These are phyloP conservation scores for Agrochola circellaris DNA, from an alignment of 2,888 invertebrate species.

Conservation along the genomic window DNA sequence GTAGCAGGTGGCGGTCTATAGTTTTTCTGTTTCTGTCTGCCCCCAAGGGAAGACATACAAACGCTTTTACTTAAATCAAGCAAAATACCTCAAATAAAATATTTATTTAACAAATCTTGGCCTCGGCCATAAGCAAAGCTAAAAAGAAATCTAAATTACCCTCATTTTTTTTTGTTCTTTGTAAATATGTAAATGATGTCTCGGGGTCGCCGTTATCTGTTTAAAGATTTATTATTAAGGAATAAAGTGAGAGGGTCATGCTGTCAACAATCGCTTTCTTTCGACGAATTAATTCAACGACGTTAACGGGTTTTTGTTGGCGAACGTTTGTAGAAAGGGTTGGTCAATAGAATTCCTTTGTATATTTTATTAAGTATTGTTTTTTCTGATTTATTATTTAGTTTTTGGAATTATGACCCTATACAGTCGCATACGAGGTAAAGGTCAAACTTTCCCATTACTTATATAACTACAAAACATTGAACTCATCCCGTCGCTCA, in stretches of 20 bases:
- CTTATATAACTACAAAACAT: not conserved
- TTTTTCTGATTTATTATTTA: conserved; percentile 21
- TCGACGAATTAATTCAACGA: conserved; percentile 69
- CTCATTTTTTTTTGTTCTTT: conserved; percentile 59
- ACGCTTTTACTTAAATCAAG: not conserved
- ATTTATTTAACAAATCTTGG: conserved; percentile 35
- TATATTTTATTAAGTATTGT: not conserved
- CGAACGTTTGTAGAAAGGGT: conserved; percentile 27
- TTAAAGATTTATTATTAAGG: conserved; percentile 72
- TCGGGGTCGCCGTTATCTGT: conserved; percentile 70
- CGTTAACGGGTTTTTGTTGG: conserved; percentile 59
- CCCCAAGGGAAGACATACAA: not conserved
- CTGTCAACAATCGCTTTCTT: conserved; percentile 72
- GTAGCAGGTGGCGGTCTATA: not conserved
- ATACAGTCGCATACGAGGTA: not conserved
- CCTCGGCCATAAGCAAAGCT: conserved; percentile 25
- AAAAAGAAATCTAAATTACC: conserved; percentile 60
- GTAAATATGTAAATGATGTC: conserved; percentile 64
- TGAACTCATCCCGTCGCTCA: no score
- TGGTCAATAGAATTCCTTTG: conserved; percentile 33
- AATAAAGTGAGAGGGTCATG: conserved; percentile 69
- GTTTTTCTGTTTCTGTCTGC: not conserved
- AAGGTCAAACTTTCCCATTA: no score
- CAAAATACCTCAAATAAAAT: conserved; percentile 8
- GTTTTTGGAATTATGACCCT: conserved; percentile 9